A percentile compares a stretch with the other conserved stretches of the same genome.
These are phyloP conservation scores for Triplophysa bombifrons DNA, from an alignment of 2,797 vertebrate species.

Conservation along the genomic window DNA sequence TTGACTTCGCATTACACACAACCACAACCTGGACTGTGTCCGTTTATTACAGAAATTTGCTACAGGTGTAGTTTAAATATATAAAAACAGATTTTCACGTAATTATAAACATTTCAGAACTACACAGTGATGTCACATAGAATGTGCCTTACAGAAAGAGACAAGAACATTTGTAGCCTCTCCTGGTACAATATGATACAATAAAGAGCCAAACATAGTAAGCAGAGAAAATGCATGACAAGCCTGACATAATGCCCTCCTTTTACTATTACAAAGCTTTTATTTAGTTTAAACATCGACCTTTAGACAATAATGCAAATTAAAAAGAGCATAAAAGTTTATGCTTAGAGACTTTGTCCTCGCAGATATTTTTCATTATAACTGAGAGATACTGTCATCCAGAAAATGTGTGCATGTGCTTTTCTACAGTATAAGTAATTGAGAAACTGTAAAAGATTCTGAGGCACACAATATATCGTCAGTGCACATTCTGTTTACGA, in stretches of 20 bases:
- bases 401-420: constrained; percentile 14
- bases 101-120: constrained; percentile 28
- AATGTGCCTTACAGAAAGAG: constrained; percentile 23
- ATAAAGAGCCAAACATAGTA: constrained; percentile 9
- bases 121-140: constrained; percentile 26
- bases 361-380: constrained; percentile 23
- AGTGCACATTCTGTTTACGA: constrained; percentile 37
- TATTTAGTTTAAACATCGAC: background rate
- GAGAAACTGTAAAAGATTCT: constrained; percentile 17
- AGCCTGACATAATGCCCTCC: background rate
- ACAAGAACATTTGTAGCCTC: background rate
- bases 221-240: background rate
- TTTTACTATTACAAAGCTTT: constrained; percentile 19
- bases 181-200: constrained; percentile 18
- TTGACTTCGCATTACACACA: background rate
- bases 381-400: constrained; percentile 20
- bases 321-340: background rate
- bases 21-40: background rate
- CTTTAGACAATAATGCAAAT: background rate
- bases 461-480: constrained; percentile 36
- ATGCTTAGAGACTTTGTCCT: constrained; percentile 10
- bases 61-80: constrained; percentile 40
- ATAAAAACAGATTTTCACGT: constrained; percentile 19
- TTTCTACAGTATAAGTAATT: constrained; percentile 20
- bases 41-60: constrained; percentile 39